A percentile compares a stretch with the other conserved stretches of the same genome.
Evolutionary conservation across 92 coral and sea anemone species (phyloP).

Genomic region (Epizoanthus illoricatus): DNA sequence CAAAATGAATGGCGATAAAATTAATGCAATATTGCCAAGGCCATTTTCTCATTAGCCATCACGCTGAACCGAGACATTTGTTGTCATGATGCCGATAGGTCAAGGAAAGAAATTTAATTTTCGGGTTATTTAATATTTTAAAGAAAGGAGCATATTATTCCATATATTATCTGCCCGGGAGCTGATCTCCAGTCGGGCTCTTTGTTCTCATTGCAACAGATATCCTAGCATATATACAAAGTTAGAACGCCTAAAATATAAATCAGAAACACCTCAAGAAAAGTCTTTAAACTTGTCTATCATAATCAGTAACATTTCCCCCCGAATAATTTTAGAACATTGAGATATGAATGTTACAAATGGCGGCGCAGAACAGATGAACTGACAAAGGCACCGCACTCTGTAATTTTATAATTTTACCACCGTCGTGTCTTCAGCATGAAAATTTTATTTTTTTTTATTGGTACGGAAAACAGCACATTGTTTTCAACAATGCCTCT

Average conservation of each 20-base stretch:
- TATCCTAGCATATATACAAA: neutral
- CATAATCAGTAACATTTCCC: too few species aligned
- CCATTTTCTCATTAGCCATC: constrained; percentile 2
- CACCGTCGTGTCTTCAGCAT: neutral
- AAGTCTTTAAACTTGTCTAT: neutral
- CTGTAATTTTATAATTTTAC: neutral
- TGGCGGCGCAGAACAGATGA: neutral
- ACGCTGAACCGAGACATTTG: neutral
- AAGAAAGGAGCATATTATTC: neutral
- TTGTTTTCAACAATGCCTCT: neutral
- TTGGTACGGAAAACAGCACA: neutral
- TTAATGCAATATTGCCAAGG: neutral
- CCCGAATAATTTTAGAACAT: too few species aligned
- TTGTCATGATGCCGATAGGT: neutral
- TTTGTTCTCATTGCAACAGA: neutral
- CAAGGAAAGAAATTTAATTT: neutral
- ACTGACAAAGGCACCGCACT: neutral
- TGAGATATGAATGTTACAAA: too few species aligned
- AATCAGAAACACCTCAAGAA: neutral
- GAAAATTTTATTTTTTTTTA: neutral
- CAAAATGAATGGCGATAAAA: too few species aligned
- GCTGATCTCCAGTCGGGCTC: neutral
- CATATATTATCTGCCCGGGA: neutral
- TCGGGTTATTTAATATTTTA: neutral
- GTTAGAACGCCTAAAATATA: neutral